Conservation (phyloP, 2,888 invertebrate species). For the Xestia sexstrigata region DNA sequence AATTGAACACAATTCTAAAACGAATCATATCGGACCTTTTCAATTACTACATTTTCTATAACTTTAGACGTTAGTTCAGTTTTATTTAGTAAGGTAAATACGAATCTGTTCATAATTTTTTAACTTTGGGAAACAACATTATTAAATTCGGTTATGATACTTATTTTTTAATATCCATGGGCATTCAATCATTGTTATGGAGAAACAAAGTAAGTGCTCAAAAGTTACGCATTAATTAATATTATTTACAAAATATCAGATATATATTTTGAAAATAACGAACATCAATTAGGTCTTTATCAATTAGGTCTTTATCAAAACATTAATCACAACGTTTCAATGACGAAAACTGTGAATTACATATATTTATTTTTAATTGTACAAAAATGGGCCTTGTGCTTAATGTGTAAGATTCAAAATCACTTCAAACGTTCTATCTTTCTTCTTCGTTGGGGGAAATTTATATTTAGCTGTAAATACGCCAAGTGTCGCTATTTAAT, state of each 20-base stretch:
- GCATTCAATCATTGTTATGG: conserved; percentile 23
- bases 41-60: conserved; percentile 45
- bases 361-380: conserved; percentile 30
- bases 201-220: neutral
- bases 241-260: conserved; percentile 9
- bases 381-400: conserved; percentile 41
- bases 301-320: conserved; percentile 11
- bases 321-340: conserved; percentile 27
- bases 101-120: conserved; percentile 19
- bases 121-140: neutral
- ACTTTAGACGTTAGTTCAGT: conserved; percentile 8
- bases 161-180: conserved; percentile 12
- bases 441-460: conserved; percentile 59
- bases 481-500: conserved; percentile 69
- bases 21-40: conserved; percentile 72
- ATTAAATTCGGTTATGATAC: conserved; percentile 13
- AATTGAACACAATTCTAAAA: conserved; percentile 77
- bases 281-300: conserved; percentile 9
- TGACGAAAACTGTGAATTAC: conserved; percentile 40
- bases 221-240: conserved; percentile 5
- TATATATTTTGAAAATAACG: neutral
- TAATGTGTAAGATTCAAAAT: conserved; percentile 47
- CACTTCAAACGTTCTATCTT: conserved; percentile 43
- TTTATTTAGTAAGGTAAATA: conserved; percentile 20
- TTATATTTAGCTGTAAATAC: conserved; percentile 77